Percentiles rank a stretch among this genome's conserved stretches.
Evolutionary conservation across 2,888 invertebrate genomes (phyloP).

Genomic region (Drosophila anomalata): DNA sequence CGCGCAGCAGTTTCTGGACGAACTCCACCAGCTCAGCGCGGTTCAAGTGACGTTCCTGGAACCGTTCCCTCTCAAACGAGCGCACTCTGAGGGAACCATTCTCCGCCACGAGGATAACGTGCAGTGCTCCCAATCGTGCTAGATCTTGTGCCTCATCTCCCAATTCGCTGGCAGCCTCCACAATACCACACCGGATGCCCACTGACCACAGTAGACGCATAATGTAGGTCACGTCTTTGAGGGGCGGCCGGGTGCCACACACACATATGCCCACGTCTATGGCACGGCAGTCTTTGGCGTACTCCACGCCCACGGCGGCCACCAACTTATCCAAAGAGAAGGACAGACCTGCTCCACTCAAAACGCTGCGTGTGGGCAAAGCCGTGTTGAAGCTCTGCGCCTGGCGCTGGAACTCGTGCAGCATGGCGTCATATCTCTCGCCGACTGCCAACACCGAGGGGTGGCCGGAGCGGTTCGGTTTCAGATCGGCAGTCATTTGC

Average conservation of each 20-base stretch:
- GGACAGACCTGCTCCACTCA: conserved; percentile 91
- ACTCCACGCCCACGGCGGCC: conserved; percentile 85
- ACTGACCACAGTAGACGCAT: conserved; percentile 89
- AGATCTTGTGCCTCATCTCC: conserved; percentile 88
- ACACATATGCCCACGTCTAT: conserved; percentile 89
- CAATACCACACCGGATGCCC: conserved; percentile 87
- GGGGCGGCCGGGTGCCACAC: conserved; percentile 86
- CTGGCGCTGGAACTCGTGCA: conserved; percentile 87
- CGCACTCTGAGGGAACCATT: conserved; percentile 83
- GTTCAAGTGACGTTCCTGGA: conserved; percentile 87
- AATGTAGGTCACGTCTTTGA: conserved; percentile 85
- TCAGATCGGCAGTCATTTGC: conserved; percentile 85
- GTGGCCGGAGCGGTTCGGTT: conserved; percentile 83
- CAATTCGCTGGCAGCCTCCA: conserved; percentile 86
- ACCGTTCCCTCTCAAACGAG: conserved; percentile 87
- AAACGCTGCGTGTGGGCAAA: conserved; percentile 76
- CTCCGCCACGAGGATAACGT: conserved; percentile 86
- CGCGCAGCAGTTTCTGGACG: conserved; percentile 87
- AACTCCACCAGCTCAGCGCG: conserved; percentile 88
- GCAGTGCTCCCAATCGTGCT: conserved; percentile 86
- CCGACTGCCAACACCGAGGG: conserved; percentile 93
- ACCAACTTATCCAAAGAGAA: conserved; percentile 92
- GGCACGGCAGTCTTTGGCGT: conserved; percentile 85
- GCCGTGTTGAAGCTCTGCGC: conserved; percentile 82
- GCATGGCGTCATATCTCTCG: conserved; percentile 94